These are phyloP conservation scores for Tragelaphus strepsiceros DNA, from an alignment of 2,113 vertebrate species.

Conservation along the genomic window DNA sequence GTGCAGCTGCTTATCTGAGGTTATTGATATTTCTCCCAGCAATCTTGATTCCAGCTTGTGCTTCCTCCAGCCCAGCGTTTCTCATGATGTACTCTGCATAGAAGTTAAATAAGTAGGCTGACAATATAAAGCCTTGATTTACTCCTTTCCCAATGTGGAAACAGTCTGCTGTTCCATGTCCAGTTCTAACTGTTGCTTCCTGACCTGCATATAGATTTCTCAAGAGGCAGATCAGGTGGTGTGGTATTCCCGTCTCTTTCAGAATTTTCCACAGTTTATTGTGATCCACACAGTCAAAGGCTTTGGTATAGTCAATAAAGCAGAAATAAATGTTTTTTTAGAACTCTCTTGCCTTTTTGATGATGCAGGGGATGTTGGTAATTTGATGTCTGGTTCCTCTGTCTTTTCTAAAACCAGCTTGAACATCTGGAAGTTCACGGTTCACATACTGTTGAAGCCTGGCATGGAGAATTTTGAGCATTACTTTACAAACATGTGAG, in stretches of 20 bases:
- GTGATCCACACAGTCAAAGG: background rate
- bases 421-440: background rate
- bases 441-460: background rate
- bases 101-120: background rate
- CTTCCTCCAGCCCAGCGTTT: background rate
- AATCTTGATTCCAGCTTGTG: background rate
- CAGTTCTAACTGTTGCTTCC: background rate
- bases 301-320: background rate
- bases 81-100: background rate
- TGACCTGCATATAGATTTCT: background rate
- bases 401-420: background rate
- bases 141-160: background rate
- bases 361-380: background rate
- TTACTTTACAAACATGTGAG: rapidly evolving
- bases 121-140: background rate
- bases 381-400: background rate
- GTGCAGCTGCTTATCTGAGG: background rate
- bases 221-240: background rate
- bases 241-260: background rate
- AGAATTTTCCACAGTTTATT: background rate
- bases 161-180: background rate
- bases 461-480: background rate
- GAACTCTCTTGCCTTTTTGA: background rate
- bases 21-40: background rate
- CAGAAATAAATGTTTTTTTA: background rate